Evolutionary conservation across 2,797 vertebrate species (phyloP).

Genomic region (Catharus ustulatus): DNA sequence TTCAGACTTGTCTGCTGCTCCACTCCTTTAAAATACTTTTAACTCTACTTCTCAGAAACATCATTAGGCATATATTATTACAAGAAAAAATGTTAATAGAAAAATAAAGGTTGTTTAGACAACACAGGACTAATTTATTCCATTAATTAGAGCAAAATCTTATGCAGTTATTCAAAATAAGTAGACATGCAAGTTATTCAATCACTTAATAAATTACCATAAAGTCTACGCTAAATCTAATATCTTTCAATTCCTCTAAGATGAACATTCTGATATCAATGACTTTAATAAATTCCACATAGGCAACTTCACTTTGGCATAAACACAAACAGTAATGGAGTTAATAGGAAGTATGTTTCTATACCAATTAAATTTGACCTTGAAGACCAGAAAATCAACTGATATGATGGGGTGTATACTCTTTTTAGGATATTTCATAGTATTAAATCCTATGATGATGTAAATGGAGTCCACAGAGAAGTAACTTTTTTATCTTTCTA

Average conservation of each 20-base stretch:
- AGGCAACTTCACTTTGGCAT: background rate
- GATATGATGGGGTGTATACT: background rate
- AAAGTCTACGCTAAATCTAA: conserved; percentile 18
- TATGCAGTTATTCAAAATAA: conserved; percentile 48
- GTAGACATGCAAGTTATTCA: conserved; percentile 38
- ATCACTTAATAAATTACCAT: conserved; percentile 45
- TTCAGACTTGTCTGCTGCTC: background rate
- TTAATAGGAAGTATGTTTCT: background rate
- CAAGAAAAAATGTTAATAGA: conserved; percentile 35
- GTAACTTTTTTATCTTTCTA: background rate
- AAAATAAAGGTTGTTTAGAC: conserved; percentile 43
- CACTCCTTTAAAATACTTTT: background rate
- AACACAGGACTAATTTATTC: conserved; percentile 37
- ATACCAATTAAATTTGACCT: conserved; percentile 34
- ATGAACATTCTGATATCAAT: conserved; percentile 25
- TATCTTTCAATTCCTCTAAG: conserved; percentile 15
- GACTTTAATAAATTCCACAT: conserved; percentile 25
- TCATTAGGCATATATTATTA: conserved; percentile 5
- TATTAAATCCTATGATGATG: background rate
- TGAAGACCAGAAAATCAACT: background rate
- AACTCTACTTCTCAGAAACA: background rate
- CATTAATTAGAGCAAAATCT: conserved; percentile 40
- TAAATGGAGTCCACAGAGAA: background rate
- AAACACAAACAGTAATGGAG: background rate
- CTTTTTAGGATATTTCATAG: background rate